Evolutionary conservation across 2,888 invertebrate genomes (phyloP).

Genomic region (Hirtodrosophila duncani): DNA sequence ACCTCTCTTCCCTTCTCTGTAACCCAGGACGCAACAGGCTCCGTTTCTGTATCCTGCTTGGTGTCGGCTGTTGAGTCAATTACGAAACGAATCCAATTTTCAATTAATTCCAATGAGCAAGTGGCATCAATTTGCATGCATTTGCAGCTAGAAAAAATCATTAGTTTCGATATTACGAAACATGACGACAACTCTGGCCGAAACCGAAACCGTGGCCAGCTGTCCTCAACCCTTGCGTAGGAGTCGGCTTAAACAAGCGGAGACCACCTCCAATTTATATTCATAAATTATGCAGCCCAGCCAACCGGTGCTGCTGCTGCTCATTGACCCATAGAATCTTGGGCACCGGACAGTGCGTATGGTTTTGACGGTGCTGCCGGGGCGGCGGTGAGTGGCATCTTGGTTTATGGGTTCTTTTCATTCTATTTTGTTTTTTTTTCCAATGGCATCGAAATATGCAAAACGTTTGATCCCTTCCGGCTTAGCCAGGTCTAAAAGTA

Average conservation of each 20-base stretch:
- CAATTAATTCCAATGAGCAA: constrained; percentile 44
- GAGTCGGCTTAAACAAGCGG: too few species aligned
- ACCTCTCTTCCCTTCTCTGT: too few species aligned
- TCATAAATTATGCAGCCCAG: constrained; percentile 57
- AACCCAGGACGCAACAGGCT: too few species aligned
- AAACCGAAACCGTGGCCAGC: background rate
- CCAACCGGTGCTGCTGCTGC: constrained; percentile 32
- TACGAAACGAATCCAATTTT: constrained; percentile 28
- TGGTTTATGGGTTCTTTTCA: background rate
- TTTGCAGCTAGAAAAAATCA: constrained; percentile 37
- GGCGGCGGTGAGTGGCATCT: constrained; percentile 19
- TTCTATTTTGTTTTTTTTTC: constrained; percentile 25
- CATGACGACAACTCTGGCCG: background rate
- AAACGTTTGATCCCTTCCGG: constrained; percentile 70
- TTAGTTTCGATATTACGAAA: constrained; percentile 41
- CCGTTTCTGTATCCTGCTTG: too few species aligned
- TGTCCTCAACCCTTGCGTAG: constrained; percentile 26
- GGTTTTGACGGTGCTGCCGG: too few species aligned
- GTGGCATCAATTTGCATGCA: constrained; percentile 53
- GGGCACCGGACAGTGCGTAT: too few species aligned
- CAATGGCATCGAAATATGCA: constrained; percentile 38
- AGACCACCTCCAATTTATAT: constrained; percentile 47
- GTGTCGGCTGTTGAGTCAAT: constrained; percentile 31
- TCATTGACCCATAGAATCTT: constrained; percentile 36
- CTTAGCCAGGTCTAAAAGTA: constrained; percentile 54